These are phyloP conservation scores for Drosophila sordidapex DNA, from an alignment of 2,888 invertebrate genomes.

Conservation along the genomic window DNA sequence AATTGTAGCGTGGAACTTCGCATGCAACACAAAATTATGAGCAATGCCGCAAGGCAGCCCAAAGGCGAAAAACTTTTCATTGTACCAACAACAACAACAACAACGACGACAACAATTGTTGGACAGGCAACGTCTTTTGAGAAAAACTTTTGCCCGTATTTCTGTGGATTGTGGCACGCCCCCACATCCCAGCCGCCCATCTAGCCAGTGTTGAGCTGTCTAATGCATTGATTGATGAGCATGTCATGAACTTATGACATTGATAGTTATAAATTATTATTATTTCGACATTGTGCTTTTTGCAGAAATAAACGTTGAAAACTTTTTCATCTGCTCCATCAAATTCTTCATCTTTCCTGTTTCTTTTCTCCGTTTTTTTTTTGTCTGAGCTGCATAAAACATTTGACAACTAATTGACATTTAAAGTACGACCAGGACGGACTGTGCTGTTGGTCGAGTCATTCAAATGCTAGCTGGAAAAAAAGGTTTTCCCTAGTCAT, in stretches of 20 bases:
- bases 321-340: slow-evolving; percentile 29
- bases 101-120: slow-evolving; percentile 20
- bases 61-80: slow-evolving; percentile 46
- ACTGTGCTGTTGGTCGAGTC: slow-evolving; percentile 9
- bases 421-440: slow-evolving; percentile 59
- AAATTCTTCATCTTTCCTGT: slow-evolving; percentile 6
- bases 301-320: slow-evolving; percentile 43
- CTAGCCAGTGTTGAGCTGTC: slow-evolving; percentile 61
- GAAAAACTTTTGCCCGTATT: slow-evolving; percentile 32
- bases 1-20: slow-evolving; percentile 67
- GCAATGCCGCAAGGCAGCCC: slow-evolving; percentile 43
- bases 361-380: slow-evolving; percentile 7
- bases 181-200: not conserved
- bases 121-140: slow-evolving; percentile 39
- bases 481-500: slow-evolving; percentile 19
- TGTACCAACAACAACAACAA: slow-evolving; percentile 26
- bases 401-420: slow-evolving; percentile 79
- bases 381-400: slow-evolving; percentile 50
- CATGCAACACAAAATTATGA: slow-evolving; percentile 73
- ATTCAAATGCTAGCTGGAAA: slow-evolving; percentile 40
- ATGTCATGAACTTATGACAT: slow-evolving; percentile 84
- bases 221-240: slow-evolving; percentile 83
- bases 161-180: slow-evolving; percentile 27
- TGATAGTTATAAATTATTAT: slow-evolving; percentile 84
- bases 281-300: slow-evolving; percentile 74